A percentile compares a stretch with the other conserved stretches of the same genome.
phyloP scores from a whole-genome alignment of 2,797 vertebrate species.

The Microhierax caerulescens region DNA sequence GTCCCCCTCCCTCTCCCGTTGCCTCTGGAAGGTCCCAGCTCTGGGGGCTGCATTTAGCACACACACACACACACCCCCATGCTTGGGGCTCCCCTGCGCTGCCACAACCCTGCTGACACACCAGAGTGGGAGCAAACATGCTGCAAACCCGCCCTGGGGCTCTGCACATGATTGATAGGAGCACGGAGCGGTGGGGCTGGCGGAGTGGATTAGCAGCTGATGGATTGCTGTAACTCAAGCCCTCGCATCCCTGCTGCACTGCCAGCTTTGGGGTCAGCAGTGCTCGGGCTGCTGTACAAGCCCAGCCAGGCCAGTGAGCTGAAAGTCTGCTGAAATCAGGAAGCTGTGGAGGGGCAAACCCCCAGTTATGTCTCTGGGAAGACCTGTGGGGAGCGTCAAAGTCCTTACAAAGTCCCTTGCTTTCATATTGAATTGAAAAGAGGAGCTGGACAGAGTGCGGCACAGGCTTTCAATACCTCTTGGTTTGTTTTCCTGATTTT shows the following conservation, averaged over 20 bases:
- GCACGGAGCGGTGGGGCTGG: background rate
- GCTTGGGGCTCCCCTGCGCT: background rate
- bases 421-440: background rate
- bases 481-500: background rate
- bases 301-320: background rate
- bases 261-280: background rate
- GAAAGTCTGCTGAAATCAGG: background rate
- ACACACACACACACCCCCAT: too few species aligned
- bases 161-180: background rate
- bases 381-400: background rate
- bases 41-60: fast-evolving
- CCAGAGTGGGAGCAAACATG: fast-evolving
- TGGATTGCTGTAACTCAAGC: conserved; percentile 24
- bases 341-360: background rate
- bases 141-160: background rate
- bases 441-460: fast-evolving
- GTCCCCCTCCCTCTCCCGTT: background rate
- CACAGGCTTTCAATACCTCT: background rate
- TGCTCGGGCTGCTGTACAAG: fast-evolving
- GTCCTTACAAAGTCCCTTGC: background rate
- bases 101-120: background rate
- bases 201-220: conserved; percentile 17
- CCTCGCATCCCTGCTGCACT: background rate
- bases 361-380: background rate
- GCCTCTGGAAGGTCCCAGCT: background rate